These are phyloP conservation scores for Bombyx mori DNA, from an alignment of 1,140 invertebrate genomes.

Conservation along the genomic window ASM3026992v2 NC_085121.1:1468001-1468500, in stretches of 20 bases:
- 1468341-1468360: too few species aligned
- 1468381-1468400: too few species aligned
- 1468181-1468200: slow-evolving; percentile 80
- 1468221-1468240: neutral
- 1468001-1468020: too few species aligned
- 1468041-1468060: slow-evolving; percentile 98
- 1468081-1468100: slow-evolving; percentile 94
- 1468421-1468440: too few species aligned
- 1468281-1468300: too few species aligned
- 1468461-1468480: too few species aligned
- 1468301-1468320: too few species aligned
- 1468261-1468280: neutral
- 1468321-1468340: too few species aligned
- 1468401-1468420: too few species aligned
- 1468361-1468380: too few species aligned
- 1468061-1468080: slow-evolving; percentile 99
- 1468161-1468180: slow-evolving; percentile 97
- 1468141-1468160: slow-evolving; percentile 90
- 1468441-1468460: too few species aligned
- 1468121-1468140: slow-evolving; percentile 97
- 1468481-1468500: too few species aligned
- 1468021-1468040: slow-evolving; percentile 16
- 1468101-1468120: slow-evolving; percentile 96
- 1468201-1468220: neutral
- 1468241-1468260: neutral